Conservation (phyloP, 2,797 vertebrate species). For the Gymnodraco acuticeps region DNA sequence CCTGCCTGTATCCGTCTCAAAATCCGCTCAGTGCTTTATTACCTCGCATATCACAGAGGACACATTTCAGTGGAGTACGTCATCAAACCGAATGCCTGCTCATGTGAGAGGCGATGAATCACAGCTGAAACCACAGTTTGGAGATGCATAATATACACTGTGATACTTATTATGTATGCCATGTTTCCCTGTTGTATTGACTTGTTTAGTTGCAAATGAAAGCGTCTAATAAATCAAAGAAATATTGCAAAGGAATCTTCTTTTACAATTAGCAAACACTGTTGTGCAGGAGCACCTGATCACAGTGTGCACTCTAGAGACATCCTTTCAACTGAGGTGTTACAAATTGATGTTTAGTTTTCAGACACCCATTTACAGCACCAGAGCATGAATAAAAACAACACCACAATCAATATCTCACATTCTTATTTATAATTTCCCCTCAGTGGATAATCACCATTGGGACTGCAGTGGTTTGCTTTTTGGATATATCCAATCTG, state of each 20-base stretch:
- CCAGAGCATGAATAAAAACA: conserved; percentile 25
- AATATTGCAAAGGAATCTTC: conserved; percentile 12
- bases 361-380: conserved; percentile 11
- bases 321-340: not conserved
- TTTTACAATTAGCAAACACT: conserved; percentile 10
- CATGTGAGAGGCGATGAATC: conserved; percentile 43
- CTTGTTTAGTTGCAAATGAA: not conserved
- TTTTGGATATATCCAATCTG: conserved; percentile 32
- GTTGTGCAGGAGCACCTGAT: conserved; percentile 6
- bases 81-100: conserved; percentile 42
- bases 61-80: conserved; percentile 29
- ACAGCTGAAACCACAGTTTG: conserved; percentile 40
- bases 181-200: conserved; percentile 14
- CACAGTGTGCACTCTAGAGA: conserved; percentile 3
- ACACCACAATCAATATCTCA: conserved; percentile 6
- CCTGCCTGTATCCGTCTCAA: conserved; percentile 20
- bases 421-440: conserved; percentile 13
- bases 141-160: conserved; percentile 14
- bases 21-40: conserved; percentile 27
- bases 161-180: conserved; percentile 30
- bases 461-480: not conserved
- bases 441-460: not conserved
- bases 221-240: not conserved
- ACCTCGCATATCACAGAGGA: conserved; percentile 36
- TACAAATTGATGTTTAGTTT: conserved; percentile 1